Base-by-base conservation (phyloP, 1,140 invertebrate genomes). In the Drosophila chauvacae region DNA sequence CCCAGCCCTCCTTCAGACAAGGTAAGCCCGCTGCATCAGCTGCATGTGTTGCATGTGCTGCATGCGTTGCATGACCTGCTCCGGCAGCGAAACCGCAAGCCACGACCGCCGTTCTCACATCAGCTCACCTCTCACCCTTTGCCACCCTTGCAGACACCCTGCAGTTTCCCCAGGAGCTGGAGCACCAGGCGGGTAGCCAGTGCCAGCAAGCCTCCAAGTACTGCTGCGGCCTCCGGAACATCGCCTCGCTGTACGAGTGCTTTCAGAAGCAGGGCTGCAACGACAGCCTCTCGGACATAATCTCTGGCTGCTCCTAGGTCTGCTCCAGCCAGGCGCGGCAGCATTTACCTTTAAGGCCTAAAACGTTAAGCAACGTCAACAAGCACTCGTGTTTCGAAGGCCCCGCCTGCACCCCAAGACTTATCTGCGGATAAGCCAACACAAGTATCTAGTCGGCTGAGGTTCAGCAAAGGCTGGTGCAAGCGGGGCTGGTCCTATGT, bases 261-360 rank as follows among this genome's bases (percentile, higher is more conserved):
- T 88, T 81, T 50, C 48, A 45, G n/a, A 48, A 56, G 10, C 69
- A 75, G 23, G 69, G 47, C 14, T 88, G 84, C 59, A 33, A 72
- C 10, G 51, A 72, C 6, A 78, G 55, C 33, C 26, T 88, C 55
- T 55, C 84, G 16, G 47, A 74, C 33, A 81, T 90, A 56, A 50
- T 84, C 23, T 55, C 81, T 28, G 20, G 47, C 39, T 88, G 84
- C 65, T 84, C 80, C 47, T 87, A 87, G 63, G 42, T 33, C n/a
- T 26, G 62, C 26, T 37, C 13, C 23, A 13, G 55, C 59, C 50
- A 7, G 53, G 20, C 16, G 45, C 14, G 45, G 45, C 44, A 7
- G 45, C 58, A 68, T 56, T 57, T 76, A 76, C 48, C 69, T 64
- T 69, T 77, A 68, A 62, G 57, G 35, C 28, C 18, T 50, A 44